Evolutionary conservation across 2,113 vertebrate species (phyloP).

Genomic region (Chunga burmeisteri): DNA sequence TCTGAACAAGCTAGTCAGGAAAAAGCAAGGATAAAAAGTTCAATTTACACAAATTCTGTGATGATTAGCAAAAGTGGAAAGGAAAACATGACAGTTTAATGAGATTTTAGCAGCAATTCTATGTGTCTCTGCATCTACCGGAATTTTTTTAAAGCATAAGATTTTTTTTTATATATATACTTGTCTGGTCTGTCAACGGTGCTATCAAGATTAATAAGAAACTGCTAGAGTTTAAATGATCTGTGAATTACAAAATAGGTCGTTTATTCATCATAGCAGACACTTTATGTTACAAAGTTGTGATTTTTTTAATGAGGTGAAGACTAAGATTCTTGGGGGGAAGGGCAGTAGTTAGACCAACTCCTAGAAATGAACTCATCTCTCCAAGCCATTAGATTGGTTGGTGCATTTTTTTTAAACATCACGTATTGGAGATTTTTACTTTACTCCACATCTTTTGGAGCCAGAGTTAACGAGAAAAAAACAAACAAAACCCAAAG

Average conservation of each 20-base stretch:
- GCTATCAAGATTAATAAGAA: slow-evolving; percentile 30
- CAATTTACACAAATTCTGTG: not conserved
- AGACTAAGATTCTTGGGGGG: not conserved
- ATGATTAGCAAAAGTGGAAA: not conserved
- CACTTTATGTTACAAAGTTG: slow-evolving; percentile 34
- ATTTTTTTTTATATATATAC: not conserved
- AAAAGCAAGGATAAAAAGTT: not conserved
- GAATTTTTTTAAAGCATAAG: not conserved
- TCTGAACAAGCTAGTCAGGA: not conserved
- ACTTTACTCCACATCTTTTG: not conserved
- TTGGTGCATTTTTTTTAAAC: not conserved
- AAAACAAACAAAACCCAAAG: not conserved
- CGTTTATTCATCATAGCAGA: slow-evolving; percentile 51
- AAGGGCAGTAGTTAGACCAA: not conserved
- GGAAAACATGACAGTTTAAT: not conserved
- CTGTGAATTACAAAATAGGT: slow-evolving; percentile 56
- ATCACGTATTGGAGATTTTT: not conserved
- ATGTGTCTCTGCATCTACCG: not conserved
- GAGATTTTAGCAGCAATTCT: not conserved
- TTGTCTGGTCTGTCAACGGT: slow-evolving; percentile 22
- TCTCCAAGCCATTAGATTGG: not conserved
- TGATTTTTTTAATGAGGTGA: slow-evolving; percentile 57
- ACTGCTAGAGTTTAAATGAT: slow-evolving; percentile 38
- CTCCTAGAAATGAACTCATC: not conserved
- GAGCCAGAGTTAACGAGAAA: not conserved